Percentiles rank a stretch among this genome's conserved stretches.
These are phyloP conservation scores for Limnephilus rhombicus DNA, from an alignment of 2,888 invertebrate genomes.

Conservation along the genomic window DNA sequence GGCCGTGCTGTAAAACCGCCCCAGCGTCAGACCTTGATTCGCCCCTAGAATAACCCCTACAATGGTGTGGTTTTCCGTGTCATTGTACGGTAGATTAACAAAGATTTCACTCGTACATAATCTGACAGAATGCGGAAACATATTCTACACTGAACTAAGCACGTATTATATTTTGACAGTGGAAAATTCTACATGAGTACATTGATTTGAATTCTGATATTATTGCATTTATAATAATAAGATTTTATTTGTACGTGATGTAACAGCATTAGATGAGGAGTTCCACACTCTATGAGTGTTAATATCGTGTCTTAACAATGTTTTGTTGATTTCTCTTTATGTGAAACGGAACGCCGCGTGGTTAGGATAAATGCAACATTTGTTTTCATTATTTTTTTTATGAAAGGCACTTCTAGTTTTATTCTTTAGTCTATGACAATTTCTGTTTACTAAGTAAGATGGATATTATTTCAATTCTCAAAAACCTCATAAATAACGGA, in stretches of 20 bases:
- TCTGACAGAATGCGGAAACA: background rate
- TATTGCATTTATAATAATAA: no score
- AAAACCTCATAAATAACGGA: background rate
- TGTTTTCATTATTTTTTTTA: no score
- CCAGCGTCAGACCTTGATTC: conserved; percentile 1
- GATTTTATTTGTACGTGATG: background rate
- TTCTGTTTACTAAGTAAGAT: background rate
- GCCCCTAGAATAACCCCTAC: conserved; percentile 3
- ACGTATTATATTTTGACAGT: background rate
- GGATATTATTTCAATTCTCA: background rate
- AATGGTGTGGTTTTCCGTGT: background rate
- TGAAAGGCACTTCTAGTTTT: no score
- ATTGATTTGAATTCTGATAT: no score
- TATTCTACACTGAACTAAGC: background rate
- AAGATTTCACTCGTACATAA: background rate
- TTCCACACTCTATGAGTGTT: background rate
- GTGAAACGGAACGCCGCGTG: no score
- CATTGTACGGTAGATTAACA: background rate
- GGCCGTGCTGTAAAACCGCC: conserved; percentile 19
- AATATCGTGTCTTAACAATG: background rate
- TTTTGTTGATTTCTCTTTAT: background rate
- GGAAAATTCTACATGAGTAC: background rate
- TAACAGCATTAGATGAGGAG: background rate
- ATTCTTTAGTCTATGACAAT: background rate
- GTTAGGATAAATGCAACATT: no score